phyloP scores from a whole-genome alignment of 2,888 invertebrate species.

The Andrena praecox region DNA sequence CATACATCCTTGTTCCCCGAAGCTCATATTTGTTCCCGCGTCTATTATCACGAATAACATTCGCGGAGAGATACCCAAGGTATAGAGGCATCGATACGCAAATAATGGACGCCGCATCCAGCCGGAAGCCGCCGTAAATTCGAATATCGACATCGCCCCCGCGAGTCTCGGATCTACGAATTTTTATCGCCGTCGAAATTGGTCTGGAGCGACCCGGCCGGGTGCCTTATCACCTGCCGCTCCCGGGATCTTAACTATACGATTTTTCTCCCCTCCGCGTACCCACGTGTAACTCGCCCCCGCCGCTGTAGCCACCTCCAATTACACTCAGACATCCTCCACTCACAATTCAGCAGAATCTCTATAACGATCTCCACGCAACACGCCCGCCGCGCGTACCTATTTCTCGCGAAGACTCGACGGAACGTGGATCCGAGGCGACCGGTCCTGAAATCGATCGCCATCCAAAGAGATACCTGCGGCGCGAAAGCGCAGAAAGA shows the following conservation, averaged over 20 bases:
- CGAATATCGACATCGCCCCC: constrained; percentile 42
- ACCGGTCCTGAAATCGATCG: no score
- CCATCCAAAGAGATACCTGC: no score
- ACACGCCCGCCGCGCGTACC: no score
- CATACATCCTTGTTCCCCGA: constrained; percentile 14
- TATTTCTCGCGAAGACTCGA: no score
- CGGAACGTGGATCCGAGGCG: no score
- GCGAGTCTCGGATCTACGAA: constrained; percentile 16
- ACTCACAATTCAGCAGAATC: no score
- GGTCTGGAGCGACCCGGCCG: neutral
- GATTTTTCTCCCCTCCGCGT: no score
- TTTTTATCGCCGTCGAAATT: constrained; percentile 33
- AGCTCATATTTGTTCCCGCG: constrained; percentile 43
- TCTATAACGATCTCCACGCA: no score
- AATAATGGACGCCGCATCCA: constrained; percentile 48
- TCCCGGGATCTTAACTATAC: neutral
- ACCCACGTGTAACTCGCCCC: no score
- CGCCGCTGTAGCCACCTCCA: no score
- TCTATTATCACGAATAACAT: constrained; percentile 52
- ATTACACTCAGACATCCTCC: no score
- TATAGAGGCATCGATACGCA: constrained; percentile 34
- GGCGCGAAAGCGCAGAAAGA: neutral
- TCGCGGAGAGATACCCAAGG: constrained; percentile 30
- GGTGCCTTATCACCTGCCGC: constrained; percentile 11
- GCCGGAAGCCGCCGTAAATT: constrained; percentile 51